phyloP scores from a whole-genome alignment of 2,888 invertebrate species.

The Peribatodes rhomboidaria region DNA sequence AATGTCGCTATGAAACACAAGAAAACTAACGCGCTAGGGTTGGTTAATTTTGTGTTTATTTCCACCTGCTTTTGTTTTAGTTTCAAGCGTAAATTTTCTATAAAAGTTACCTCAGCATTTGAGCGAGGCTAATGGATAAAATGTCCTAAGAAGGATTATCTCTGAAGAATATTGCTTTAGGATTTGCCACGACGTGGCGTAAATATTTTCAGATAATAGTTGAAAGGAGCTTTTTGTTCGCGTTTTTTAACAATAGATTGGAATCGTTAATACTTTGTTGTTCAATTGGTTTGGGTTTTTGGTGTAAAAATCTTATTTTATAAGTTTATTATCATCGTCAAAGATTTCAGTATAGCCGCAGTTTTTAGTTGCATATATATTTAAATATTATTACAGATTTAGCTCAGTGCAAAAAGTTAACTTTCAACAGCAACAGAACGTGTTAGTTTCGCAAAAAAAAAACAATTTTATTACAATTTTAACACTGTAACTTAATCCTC shows the following conservation, averaged over 20 bases:
- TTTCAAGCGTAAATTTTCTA: conserved; percentile 11
- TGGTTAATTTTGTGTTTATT: neutral
- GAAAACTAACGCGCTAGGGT: conserved; percentile 9
- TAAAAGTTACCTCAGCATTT: conserved; percentile 16
- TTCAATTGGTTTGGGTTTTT: neutral
- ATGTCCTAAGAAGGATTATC: conserved; percentile 42
- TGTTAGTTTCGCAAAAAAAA: no score
- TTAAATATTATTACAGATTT: no score
- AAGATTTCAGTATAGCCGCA: no score
- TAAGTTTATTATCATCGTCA: neutral
- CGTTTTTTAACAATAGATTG: neutral
- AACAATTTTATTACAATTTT: no score
- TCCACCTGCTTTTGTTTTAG: conserved; percentile 18
- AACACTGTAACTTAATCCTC: no score
- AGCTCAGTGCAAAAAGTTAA: no score
- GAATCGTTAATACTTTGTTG: neutral
- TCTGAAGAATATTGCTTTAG: conserved; percentile 36
- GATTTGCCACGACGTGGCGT: conserved; percentile 26
- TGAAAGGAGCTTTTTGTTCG: conserved; percentile 22
- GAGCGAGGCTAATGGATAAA: conserved; percentile 46
- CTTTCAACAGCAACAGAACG: no score
- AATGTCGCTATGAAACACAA: conserved; percentile 20
- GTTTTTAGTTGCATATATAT: no score
- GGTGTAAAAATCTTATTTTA: neutral
- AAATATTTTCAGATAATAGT: conserved; percentile 35